Base-by-base conservation (phyloP, 2,888 invertebrate species). In the Chirona hameri region DNA sequence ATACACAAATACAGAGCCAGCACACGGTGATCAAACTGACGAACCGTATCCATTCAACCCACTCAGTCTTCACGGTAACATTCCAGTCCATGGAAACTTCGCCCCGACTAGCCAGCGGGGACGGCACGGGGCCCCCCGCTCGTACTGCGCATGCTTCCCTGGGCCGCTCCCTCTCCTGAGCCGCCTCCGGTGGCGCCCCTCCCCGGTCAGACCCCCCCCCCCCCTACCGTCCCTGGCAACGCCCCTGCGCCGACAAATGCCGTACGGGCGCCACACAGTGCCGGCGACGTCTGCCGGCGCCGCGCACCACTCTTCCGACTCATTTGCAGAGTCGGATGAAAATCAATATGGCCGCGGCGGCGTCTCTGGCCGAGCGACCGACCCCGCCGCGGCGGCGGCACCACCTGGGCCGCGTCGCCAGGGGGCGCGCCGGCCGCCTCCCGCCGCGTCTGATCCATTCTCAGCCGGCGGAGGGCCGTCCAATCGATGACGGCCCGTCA, bases 241-340 rank as follows among this genome's bases (percentile, higher is more conserved):
- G 69, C n/a, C 60, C 60, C n/a, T 60, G 60, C 60, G 60, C n/a
- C 24, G 24, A 60, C 60, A 60, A 60, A 60, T 24, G 60, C 21
- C 60, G 60, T 24, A 18, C 55, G 55, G 55, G 15, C 55, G 14
- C 55, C 29, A 29, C 27, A 72, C 27, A 31, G 21, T 39, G 21
- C 72, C 18, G 31, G 31, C 18, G 72, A 18, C 31, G 72, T 18
- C 31, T 10, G 27, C 69, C 29, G 69, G 39, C 24, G 60, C 2
- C 24, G 31, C 39, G 76, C 24, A 9, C 46, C 39, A 21, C 76
- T 39, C 46, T 46, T 76, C 46, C 18, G 46, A 31, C 76, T 76
- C 76, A 76, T 76, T 46, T 39, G 46, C 76, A 76, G 46, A 76
- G 15, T 48, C 80, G 80, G 80, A 80, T 80, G 80, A 80, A 80